Conservation (phyloP, 2,888 invertebrate genomes). For the Mechanitis messenoides region DNA sequence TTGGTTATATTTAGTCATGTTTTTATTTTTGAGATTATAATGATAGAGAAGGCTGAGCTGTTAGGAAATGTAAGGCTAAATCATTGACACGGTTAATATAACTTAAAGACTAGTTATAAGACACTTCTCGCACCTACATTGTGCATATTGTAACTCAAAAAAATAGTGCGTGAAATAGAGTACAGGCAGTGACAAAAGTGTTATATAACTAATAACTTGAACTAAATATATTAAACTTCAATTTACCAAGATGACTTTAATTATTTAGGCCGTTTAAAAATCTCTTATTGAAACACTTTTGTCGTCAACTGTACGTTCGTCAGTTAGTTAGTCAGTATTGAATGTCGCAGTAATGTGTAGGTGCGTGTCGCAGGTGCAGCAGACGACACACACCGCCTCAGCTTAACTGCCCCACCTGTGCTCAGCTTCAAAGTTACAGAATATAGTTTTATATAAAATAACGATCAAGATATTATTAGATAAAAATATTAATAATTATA, state of each 20-base stretch:
- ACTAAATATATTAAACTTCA: too few species aligned
- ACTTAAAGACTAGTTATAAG: constrained; percentile 14
- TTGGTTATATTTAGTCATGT: too few species aligned
- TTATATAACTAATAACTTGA: neutral
- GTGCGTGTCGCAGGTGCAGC: constrained; percentile 57
- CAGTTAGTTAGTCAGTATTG: constrained; percentile 7
- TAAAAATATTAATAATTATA: too few species aligned
- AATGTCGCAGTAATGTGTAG: constrained; percentile 63
- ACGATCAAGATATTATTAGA: too few species aligned
- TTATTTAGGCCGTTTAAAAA: neutral
- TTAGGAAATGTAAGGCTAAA: constrained; percentile 1
- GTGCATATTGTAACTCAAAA: constrained; percentile 12
- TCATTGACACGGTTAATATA: constrained; percentile 1
- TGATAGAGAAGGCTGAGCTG: neutral
- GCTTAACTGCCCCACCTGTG: constrained; percentile 46
- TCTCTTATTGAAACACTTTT: neutral
- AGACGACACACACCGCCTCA: constrained; percentile 53
- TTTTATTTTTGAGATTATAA: neutral
- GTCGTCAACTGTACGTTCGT: constrained; percentile 2
- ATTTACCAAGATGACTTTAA: too few species aligned
- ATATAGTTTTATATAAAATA: neutral
- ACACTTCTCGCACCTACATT: constrained; percentile 17
- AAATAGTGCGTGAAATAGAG: neutral
- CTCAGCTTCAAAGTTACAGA: constrained; percentile 45
- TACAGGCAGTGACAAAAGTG: constrained; percentile 2